phyloP scores from a whole-genome alignment of 2,113 vertebrate species.

The Mustelus asterias region DNA sequence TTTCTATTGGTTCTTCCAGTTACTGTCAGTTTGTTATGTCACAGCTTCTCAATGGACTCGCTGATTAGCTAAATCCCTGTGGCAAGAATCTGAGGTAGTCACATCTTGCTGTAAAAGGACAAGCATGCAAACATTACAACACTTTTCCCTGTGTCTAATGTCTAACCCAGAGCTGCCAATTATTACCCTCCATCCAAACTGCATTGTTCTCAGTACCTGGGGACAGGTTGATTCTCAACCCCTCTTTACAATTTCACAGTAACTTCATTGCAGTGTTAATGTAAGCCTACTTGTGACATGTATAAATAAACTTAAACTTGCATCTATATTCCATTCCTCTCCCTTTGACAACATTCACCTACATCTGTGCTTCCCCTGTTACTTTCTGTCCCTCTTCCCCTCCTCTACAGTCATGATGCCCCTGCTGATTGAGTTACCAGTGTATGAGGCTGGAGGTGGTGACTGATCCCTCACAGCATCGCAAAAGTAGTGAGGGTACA shows the following conservation, averaged over 20 bases:
- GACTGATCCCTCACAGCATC: not conserved
- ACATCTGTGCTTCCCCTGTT: not conserved
- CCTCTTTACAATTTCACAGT: too few relatives aligned
- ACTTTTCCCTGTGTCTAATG: not conserved
- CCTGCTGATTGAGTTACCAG: not conserved
- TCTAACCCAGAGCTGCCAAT: not conserved
- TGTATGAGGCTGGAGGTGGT: not conserved
- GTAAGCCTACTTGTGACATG: too few relatives aligned
- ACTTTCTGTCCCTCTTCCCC: not conserved
- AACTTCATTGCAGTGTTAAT: too few relatives aligned
- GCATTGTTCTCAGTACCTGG: not conserved
- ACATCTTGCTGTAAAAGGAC: not conserved
- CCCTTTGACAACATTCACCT: not conserved
- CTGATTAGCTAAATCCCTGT: not conserved
- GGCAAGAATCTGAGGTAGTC: not conserved
- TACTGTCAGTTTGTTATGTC: not conserved
- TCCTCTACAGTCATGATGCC: not conserved
- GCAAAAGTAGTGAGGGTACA: not conserved
- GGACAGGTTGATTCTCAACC: not conserved
- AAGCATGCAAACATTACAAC: not conserved
- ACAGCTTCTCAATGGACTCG: not conserved
- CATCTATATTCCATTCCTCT: not conserved
- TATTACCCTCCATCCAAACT: not conserved
- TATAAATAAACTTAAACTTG: too few relatives aligned
- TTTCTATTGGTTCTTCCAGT: not conserved